These are phyloP conservation scores for Mactra quadrangularis DNA, from an alignment of 1,140 invertebrate species.

Conservation along the genomic window DNA sequence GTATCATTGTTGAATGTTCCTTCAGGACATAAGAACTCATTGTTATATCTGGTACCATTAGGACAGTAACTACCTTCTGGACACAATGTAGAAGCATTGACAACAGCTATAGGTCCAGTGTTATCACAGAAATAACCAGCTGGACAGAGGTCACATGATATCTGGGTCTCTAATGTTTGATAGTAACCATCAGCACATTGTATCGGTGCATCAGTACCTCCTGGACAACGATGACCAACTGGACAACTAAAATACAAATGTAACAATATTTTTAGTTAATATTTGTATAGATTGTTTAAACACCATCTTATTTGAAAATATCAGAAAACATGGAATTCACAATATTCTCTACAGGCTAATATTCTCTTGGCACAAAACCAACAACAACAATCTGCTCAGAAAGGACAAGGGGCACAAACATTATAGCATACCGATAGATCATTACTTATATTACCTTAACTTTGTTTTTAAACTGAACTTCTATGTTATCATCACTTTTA, in stretches of 20 bases:
- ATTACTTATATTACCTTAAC: too few relatives aligned
- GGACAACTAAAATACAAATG: conserved; percentile 73
- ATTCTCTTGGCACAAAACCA: too few relatives aligned
- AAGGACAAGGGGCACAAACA: too few relatives aligned
- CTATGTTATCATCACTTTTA: too few relatives aligned
- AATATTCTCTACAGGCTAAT: too few relatives aligned
- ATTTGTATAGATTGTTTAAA: neutral
- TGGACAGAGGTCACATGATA: conserved; percentile 75
- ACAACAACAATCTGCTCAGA: too few relatives aligned
- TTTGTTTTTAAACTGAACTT: too few relatives aligned
- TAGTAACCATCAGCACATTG: conserved; percentile 80
- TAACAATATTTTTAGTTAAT: neutral
- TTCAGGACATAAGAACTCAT: conserved; percentile 79
- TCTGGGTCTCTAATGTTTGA: conserved; percentile 76
- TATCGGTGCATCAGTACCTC: conserved; percentile 68
- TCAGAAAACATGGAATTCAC: too few relatives aligned
- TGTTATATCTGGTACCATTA: conserved; percentile 73
- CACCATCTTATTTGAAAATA: too few relatives aligned
- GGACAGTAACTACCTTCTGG: conserved; percentile 80
- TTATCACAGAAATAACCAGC: conserved; percentile 81
- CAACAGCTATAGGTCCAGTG: conserved; percentile 74
- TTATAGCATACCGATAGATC: too few relatives aligned
- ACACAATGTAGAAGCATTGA: conserved; percentile 79
- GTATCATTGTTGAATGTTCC: conserved; percentile 81
- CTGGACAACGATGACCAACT: conserved; percentile 78